Base-by-base conservation (phyloP, 2,113 vertebrate species). In the Pachycephala philippinensis region DNA sequence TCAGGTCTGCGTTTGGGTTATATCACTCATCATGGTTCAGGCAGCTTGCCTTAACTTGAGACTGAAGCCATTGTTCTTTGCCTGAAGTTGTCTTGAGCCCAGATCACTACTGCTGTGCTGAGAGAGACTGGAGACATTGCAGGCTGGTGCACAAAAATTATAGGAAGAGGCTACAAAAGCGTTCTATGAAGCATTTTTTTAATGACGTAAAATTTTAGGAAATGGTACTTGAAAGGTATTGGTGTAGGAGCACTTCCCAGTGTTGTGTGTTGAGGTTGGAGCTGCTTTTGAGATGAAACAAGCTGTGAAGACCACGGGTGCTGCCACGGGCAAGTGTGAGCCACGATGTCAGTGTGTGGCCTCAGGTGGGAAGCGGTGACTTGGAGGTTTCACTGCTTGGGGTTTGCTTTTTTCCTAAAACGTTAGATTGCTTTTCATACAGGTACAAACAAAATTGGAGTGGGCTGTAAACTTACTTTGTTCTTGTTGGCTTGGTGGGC, bases 321-420 rank as follows among this genome's bases (percentile, higher is more conserved):
- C 63, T 80, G 35, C 35, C 88, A 39, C 10, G 4, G 9, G 21
- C 19, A 45, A 35, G 33, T 3, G 22, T n/a, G 44, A 87, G 52
- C 64, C 35, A 17, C 0, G 0, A 1, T 8, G 26, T 40, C 66
- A 12, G 1, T 20, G 8, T 54, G 57, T 18, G 56, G 13, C 56
- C 33, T 69, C 0, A 0, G 0, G 2, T 3, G 5, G 74, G 30
- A 75, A 47, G 40, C 1, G 2, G 15, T 2, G 0, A 17, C 31
- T 63, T 52, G 76, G 40, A 60, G 52, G 12, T 60, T 47, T 72
- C 45, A 18, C 56, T 93, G 40, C 45, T 77, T 86, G 50, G 31
- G 37, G 27, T 44, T 71, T 84, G 47, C 28, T 66, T 81, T 87
- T 71, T 27, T 42, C 49, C 44, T 75, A 1, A 52, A 75, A 35